Percentiles rank a stretch among this genome's conserved stretches.
Evolutionary conservation across 2,113 vertebrate species (phyloP).

Genomic region (Lycaon pictus): DNA sequence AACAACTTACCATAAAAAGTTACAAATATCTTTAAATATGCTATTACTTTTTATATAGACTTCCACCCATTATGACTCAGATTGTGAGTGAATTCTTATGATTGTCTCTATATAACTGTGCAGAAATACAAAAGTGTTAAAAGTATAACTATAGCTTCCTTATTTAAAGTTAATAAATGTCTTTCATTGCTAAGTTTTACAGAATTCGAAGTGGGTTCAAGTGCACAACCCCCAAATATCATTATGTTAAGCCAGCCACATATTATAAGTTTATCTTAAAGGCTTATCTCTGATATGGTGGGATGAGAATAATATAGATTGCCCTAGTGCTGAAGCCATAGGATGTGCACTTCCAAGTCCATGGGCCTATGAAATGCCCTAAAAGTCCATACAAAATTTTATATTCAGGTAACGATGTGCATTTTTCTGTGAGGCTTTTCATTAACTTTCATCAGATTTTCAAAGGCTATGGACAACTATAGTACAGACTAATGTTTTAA

Average conservation of each 20-base stretch:
- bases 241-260: neutral
- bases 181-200: neutral
- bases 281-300: neutral
- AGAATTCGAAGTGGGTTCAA: neutral
- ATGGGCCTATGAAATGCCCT: neutral
- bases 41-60: neutral
- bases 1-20: neutral
- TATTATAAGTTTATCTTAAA: neutral
- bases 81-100: neutral
- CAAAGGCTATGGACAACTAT: neutral
- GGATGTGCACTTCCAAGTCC: neutral
- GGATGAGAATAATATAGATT: neutral
- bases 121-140: slow-evolving; percentile 17
- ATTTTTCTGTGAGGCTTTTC: slow-evolving; percentile 19
- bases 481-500: neutral
- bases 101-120: neutral
- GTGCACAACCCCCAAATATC: neutral
- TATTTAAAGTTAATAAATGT: neutral
- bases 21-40: neutral
- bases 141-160: neutral
- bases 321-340: neutral
- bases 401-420: neutral
- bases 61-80: neutral
- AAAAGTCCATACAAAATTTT: neutral
- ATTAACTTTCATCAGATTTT: neutral